Conservation (phyloP, 2,113 vertebrate genomes). For the Globicephala melas region DNA sequence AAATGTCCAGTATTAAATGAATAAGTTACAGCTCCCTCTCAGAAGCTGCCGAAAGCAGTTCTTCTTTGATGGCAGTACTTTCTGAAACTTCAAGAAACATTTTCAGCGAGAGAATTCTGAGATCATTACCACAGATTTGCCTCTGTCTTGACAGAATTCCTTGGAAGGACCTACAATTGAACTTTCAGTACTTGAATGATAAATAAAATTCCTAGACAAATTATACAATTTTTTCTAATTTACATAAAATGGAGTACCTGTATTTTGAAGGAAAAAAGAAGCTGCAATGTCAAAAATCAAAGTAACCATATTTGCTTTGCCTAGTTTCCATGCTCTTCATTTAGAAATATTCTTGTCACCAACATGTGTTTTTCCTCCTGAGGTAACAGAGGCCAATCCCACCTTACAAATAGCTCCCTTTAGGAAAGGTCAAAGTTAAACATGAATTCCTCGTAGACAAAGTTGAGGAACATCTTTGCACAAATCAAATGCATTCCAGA, state of each 20-base stretch:
- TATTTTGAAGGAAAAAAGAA: not conserved
- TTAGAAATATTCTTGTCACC: not conserved
- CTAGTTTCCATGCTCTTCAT: not conserved
- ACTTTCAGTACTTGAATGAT: not conserved
- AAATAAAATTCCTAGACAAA: conserved; percentile 17
- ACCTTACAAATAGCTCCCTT: not conserved
- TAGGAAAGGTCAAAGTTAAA: not conserved
- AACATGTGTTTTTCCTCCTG: not conserved
- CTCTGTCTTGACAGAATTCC: not conserved
- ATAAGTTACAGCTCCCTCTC: not conserved
- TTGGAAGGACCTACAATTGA: not conserved
- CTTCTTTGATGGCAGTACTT: not conserved
- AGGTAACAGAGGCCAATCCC: not conserved
- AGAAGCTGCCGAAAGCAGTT: not conserved
- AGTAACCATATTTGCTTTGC: not conserved
- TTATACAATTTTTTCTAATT: not conserved
- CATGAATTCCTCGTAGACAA: not conserved
- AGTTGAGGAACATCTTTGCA: not conserved
- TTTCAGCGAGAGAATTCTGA: conserved; percentile 9
- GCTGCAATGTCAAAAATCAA: not conserved
- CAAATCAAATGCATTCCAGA: conserved; percentile 29
- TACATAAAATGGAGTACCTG: not conserved
- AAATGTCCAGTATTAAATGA: not conserved
- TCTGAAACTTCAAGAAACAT: not conserved
- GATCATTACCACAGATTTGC: not conserved